Conservation (phyloP, 2,113 vertebrate genomes). For the Chionomys nivalis region DNA sequence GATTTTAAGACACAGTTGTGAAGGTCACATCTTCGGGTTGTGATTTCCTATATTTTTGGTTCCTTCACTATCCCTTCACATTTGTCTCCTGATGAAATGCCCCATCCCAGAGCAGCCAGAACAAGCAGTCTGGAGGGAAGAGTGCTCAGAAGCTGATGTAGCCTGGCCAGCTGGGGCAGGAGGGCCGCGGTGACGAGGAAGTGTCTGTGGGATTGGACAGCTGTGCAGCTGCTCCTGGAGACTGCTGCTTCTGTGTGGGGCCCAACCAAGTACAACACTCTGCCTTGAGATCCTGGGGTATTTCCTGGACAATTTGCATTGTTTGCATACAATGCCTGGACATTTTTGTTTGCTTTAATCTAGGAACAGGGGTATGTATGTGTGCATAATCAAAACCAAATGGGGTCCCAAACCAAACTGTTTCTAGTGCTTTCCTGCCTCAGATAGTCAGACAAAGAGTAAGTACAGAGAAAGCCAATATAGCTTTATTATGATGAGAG, state of each 20-base stretch:
- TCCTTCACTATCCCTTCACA: too few species aligned
- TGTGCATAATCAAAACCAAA: neutral
- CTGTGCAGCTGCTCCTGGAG: neutral
- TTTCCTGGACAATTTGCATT: neutral
- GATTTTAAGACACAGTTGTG: neutral
- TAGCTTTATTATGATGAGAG: neutral
- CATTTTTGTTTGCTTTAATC: neutral
- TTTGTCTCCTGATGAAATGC: neutral
- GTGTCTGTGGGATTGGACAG: neutral
- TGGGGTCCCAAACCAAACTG: neutral
- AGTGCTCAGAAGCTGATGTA: neutral
- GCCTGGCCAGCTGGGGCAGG: neutral
- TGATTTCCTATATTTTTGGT: neutral
- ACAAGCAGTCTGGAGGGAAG: neutral
- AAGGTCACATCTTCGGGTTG: neutral
- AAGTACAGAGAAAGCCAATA: neutral
- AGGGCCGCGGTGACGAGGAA: neutral
- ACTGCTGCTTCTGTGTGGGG: neutral
- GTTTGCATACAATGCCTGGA: neutral
- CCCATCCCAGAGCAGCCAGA: neutral
- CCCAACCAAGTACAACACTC: neutral
- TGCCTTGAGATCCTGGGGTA: neutral
- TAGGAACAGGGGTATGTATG: neutral
- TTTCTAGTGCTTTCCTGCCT: neutral
- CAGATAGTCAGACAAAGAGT: neutral